A percentile compares a stretch with the other conserved stretches of the same genome.
phyloP scores from a whole-genome alignment of 2,113 vertebrate species.

The Chrysochloris asiatica region DNA sequence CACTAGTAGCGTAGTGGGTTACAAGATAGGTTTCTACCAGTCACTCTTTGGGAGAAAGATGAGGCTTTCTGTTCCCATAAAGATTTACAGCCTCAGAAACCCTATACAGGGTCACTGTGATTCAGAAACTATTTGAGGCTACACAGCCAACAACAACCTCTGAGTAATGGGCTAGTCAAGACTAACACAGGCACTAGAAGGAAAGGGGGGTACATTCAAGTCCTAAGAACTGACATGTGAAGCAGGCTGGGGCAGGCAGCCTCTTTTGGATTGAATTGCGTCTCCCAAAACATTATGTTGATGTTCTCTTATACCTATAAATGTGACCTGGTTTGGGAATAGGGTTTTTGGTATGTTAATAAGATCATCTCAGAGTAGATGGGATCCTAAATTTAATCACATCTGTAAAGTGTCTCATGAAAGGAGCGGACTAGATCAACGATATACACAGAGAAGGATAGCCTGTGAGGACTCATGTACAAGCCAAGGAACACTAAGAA shows the following conservation, averaged over 20 bases:
- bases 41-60: too few species aligned
- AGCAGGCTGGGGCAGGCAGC: neutral
- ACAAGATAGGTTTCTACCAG: too few species aligned
- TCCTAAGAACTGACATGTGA: slow-evolving; percentile 19
- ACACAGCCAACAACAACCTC: too few species aligned
- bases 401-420: neutral
- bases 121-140: too few species aligned
- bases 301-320: neutral
- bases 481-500: neutral
- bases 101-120: too few species aligned
- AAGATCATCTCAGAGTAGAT: neutral
- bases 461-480: neutral
- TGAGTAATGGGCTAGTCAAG: neutral
- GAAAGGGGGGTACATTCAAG: neutral
- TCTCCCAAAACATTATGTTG: neutral
- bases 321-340: neutral
- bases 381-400: neutral
- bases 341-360: neutral
- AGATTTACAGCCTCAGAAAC: too few species aligned
- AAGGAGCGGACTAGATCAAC: neutral
- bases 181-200: neutral
- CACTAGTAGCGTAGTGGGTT: too few species aligned
- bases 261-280: neutral
- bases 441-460: neutral
- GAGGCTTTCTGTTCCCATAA: too few species aligned